These are phyloP conservation scores for Rhagium mordax DNA, from an alignment of 2,888 invertebrate species.

Conservation along the genomic window DNA sequence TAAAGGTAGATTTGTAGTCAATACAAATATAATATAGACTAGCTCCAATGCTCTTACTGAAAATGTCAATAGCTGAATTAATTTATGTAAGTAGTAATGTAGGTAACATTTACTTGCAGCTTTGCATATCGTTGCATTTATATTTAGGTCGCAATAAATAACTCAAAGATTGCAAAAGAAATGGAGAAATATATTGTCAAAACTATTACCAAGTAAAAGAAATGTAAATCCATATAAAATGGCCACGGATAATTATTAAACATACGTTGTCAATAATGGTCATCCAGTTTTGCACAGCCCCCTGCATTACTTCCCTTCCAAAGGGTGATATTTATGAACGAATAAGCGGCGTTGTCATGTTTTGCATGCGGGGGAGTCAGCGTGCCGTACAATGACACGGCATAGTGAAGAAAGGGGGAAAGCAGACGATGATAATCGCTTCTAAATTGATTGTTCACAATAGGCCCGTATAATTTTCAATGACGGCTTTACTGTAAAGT, in stretches of 20 bases:
- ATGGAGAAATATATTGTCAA: background rate
- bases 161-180: background rate
- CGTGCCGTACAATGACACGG: constrained; percentile 14
- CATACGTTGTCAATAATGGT: constrained; percentile 10
- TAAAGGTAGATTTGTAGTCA: too few species aligned
- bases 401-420: constrained; percentile 25
- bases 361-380: constrained; percentile 16
- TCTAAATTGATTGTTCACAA: constrained; percentile 51
- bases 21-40: too few species aligned
- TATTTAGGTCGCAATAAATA: background rate
- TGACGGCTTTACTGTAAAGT: constrained; percentile 4
- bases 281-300: background rate
- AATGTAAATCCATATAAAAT: too few species aligned
- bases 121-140: background rate
- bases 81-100: too few species aligned
- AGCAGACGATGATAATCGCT: constrained; percentile 46
- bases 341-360: constrained; percentile 18
- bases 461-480: constrained; percentile 15
- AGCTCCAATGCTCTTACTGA: too few species aligned
- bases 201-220: too few species aligned
- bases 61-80: too few species aligned
- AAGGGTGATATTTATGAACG: constrained; percentile 13
- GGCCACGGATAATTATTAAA: constrained; percentile 16
- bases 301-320: background rate
- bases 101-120: background rate